These are phyloP conservation scores for Poicephalus meyeri DNA, from an alignment of 2,113 vertebrate genomes.

Conservation along the genomic window DNA sequence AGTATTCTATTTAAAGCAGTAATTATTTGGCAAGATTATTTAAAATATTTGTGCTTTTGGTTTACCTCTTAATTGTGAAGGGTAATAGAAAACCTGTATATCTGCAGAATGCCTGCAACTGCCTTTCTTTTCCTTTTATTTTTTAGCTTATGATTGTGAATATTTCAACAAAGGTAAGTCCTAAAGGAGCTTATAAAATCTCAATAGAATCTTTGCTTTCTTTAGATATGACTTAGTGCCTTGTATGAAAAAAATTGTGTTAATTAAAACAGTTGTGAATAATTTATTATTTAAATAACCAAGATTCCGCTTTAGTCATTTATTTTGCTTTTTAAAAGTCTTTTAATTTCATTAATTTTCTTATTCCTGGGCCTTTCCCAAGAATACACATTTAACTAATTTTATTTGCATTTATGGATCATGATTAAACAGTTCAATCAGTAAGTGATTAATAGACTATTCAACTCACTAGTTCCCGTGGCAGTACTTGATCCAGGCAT, in stretches of 20 bases:
- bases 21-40: background rate
- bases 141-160: slow-evolving; percentile 96
- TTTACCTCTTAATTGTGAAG: fast-evolving
- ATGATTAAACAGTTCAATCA: background rate
- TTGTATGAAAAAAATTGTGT: background rate
- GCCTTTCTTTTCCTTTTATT: slow-evolving; percentile 21
- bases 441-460: background rate
- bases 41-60: background rate
- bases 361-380: background rate
- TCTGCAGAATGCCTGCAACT: background rate
- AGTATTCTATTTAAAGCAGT: background rate
- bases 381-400: fast-evolving
- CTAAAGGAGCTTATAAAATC: background rate
- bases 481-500: background rate
- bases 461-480: background rate
- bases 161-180: slow-evolving; percentile 96
- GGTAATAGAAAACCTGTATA: background rate
- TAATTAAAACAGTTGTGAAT: background rate
- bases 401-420: background rate
- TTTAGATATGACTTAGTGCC: background rate
- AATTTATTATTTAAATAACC: background rate
- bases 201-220: background rate
- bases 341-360: background rate
- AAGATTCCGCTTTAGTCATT: background rate
- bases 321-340: background rate